A percentile compares a stretch with the other conserved stretches of the same genome.
Evolutionary conservation across 2,113 vertebrate species (phyloP).

Genomic region (Epinephelus cyanopodus): DNA sequence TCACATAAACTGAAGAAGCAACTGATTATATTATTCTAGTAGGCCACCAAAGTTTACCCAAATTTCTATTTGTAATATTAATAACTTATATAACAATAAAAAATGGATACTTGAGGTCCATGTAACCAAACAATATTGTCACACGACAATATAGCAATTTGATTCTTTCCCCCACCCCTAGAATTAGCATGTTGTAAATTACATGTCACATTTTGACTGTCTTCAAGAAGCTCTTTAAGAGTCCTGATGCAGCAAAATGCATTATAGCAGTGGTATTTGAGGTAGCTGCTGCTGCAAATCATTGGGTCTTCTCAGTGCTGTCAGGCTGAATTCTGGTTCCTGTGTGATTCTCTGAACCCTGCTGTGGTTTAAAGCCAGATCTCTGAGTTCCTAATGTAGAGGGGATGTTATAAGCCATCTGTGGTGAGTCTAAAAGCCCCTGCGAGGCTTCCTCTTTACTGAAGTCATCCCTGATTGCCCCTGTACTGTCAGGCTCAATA

Average conservation of each 20-base stretch:
- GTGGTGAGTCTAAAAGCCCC: constrained; percentile 39
- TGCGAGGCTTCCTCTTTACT: constrained; percentile 2
- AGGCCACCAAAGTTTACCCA: too few relatives aligned
- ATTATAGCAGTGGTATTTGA: not conserved
- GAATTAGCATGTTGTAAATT: too few relatives aligned
- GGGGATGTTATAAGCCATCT: constrained; percentile 22
- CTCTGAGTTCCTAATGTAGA: constrained; percentile 26
- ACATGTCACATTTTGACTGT: too few relatives aligned
- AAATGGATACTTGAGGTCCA: too few relatives aligned
- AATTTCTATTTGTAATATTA: too few relatives aligned
- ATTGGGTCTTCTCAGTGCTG: not conserved
- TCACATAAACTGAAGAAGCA: too few relatives aligned
- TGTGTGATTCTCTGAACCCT: constrained; percentile 22
- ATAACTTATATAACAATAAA: too few relatives aligned
- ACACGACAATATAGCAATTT: too few relatives aligned
- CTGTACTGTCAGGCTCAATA: constrained; percentile 23
- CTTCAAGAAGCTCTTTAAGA: too few relatives aligned
- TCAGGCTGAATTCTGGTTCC: constrained; percentile 25
- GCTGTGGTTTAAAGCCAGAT: constrained; percentile 36
- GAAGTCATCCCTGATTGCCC: constrained; percentile 12
- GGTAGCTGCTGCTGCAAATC: not conserved
- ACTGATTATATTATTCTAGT: too few relatives aligned
- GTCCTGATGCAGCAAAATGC: constrained; percentile 1
- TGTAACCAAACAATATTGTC: too few relatives aligned
- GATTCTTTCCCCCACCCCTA: too few relatives aligned